A percentile compares a stretch with the other conserved stretches of the same genome.
Evolutionary conservation across 2,888 invertebrate species (phyloP).

Genomic region (Neuroscelio doddi): DNA sequence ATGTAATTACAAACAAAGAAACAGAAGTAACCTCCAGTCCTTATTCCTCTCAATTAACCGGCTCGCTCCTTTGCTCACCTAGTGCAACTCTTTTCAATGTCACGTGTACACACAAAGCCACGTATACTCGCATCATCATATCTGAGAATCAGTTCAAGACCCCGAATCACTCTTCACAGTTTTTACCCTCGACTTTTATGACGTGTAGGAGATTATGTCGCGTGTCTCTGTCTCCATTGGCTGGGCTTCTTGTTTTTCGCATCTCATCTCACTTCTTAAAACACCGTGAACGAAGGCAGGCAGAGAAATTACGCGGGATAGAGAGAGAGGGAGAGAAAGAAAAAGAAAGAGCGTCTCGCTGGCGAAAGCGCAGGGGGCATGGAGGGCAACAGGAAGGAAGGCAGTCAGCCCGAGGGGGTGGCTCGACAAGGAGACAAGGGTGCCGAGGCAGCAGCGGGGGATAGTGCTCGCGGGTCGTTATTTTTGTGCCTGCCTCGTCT

Average conservation of each 20-base stretch:
- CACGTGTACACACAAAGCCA: slow-evolving; percentile 21
- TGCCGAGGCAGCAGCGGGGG: slow-evolving; percentile 19
- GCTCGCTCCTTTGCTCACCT: neutral
- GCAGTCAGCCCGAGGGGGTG: slow-evolving; percentile 24
- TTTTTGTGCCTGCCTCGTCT: slow-evolving; percentile 73
- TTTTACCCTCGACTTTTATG: slow-evolving; percentile 57
- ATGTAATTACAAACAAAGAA: neutral
- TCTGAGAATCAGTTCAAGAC: slow-evolving; percentile 35
- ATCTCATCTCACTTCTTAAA: slow-evolving; percentile 47
- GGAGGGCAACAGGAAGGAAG: slow-evolving; percentile 14
- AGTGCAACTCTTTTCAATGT: slow-evolving; percentile 38
- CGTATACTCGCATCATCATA: slow-evolving; percentile 2
- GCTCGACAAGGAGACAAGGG: slow-evolving; percentile 33
- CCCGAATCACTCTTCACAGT: slow-evolving; percentile 55
- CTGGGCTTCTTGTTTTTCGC: slow-evolving; percentile 4
- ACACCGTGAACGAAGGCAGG: slow-evolving; percentile 42
- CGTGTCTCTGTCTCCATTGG: slow-evolving; percentile 12
- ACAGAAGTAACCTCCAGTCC: neutral
- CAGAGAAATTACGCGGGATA: slow-evolving; percentile 26
- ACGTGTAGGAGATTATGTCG: slow-evolving; percentile 61
- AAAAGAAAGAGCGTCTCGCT: slow-evolving; percentile 14
- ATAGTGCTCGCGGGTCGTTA: slow-evolving; percentile 59
- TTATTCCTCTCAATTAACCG: too few species aligned
- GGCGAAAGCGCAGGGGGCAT: slow-evolving; percentile 3
- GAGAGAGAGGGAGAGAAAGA: slow-evolving; percentile 24